Evolutionary conservation across 1,140 invertebrate genomes (phyloP).

Genomic region (Brachionus koreanus): DNA sequence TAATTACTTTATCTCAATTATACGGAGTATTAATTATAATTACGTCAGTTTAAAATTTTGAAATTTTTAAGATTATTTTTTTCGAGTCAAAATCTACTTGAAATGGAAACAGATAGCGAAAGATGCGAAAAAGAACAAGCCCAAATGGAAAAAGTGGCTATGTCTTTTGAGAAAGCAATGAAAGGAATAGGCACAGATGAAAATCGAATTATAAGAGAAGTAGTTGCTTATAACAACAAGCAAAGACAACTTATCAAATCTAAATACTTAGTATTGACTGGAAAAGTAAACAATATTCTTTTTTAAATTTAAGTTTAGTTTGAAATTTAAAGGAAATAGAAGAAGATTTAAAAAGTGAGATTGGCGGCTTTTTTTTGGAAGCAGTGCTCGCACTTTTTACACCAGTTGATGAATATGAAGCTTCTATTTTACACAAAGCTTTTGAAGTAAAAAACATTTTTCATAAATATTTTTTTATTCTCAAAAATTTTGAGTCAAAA

Average conservation of each 20-base stretch:
- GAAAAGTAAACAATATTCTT: background rate
- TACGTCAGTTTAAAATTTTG: too few relatives aligned
- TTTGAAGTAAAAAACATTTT: background rate
- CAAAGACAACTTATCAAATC: slow-evolving; percentile 59
- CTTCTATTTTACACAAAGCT: slow-evolving; percentile 52
- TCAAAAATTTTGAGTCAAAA: background rate
- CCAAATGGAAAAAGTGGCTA: slow-evolving; percentile 56
- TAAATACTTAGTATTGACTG: slow-evolving; percentile 47
- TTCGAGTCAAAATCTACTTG: background rate
- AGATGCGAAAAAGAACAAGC: slow-evolving; percentile 39
- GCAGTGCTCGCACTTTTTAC: slow-evolving; percentile 76
- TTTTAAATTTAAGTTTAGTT: background rate
- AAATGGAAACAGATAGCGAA: slow-evolving; percentile 9
- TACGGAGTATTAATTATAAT: too few relatives aligned
- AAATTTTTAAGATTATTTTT: background rate
- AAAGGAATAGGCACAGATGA: slow-evolving; percentile 61
- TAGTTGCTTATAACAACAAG: slow-evolving; percentile 56
- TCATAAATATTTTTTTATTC: background rate
- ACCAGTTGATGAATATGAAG: slow-evolving; percentile 52
- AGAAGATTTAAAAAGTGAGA: slow-evolving; percentile 75
- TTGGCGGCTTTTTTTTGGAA: slow-evolving; percentile 79
- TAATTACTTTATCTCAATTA: too few relatives aligned
- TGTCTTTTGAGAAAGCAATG: slow-evolving; percentile 55
- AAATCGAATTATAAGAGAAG: slow-evolving; percentile 60
- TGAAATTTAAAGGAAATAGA: slow-evolving; percentile 66